phyloP scores from a whole-genome alignment of 2,797 vertebrate genomes.

The Cyclura pinguis region DNA sequence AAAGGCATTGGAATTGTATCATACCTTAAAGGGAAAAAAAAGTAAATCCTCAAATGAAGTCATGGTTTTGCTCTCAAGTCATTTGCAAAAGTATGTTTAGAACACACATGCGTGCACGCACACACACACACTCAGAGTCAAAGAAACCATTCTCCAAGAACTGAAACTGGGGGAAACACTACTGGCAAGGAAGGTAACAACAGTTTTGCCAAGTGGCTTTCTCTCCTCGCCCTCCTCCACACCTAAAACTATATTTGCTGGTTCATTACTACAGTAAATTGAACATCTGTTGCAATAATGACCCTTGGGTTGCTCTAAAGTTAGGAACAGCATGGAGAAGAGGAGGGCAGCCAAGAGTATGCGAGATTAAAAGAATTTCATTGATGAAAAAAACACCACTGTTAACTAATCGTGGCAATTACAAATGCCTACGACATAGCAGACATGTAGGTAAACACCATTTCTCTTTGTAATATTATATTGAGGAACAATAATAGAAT shows the following conservation, averaged over 20 bases:
- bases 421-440: constrained; percentile 66
- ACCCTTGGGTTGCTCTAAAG: constrained; percentile 45
- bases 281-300: constrained; percentile 76
- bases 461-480: constrained; percentile 61
- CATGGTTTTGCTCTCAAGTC: constrained; percentile 69
- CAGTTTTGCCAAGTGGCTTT: constrained; percentile 65
- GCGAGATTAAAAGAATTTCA: constrained; percentile 4
- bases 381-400: constrained; percentile 55
- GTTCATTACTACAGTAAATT: constrained; percentile 74
- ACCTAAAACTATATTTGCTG: constrained; percentile 66
- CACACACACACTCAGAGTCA: constrained; percentile 17
- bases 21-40: constrained; percentile 52
- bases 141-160: constrained; percentile 70
- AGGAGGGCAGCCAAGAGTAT: constrained; percentile 10
- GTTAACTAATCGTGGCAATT: constrained; percentile 55
- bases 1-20: constrained; percentile 73
- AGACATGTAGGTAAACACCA: constrained; percentile 70
- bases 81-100: constrained; percentile 52
- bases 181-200: constrained; percentile 57
- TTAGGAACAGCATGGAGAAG: constrained; percentile 24
- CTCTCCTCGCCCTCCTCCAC: constrained; percentile 17
- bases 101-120: background rate
- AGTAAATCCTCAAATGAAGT: constrained; percentile 33
- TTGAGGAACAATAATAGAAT: constrained; percentile 69
- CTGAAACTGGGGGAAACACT: constrained; percentile 40